A percentile compares a stretch with the other conserved stretches of the same genome.
These are phyloP conservation scores for Dreissena rostriformis DNA, from an alignment of 1,140 invertebrate genomes.

Conservation along the genomic window DNA sequence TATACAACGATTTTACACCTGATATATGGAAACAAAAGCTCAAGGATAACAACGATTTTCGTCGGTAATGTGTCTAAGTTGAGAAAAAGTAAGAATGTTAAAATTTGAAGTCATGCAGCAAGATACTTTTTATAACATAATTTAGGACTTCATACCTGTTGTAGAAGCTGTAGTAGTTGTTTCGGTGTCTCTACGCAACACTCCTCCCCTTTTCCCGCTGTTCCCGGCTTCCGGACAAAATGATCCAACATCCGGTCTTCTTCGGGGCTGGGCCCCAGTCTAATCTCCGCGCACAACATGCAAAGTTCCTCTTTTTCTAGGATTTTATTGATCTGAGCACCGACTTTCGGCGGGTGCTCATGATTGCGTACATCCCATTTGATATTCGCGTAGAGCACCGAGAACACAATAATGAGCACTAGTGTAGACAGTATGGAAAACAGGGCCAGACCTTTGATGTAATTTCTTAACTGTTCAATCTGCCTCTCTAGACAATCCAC, in stretches of 20 bases:
- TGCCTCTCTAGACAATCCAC: conserved; percentile 18
- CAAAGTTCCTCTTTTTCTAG: conserved; percentile 60
- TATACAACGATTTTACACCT: too few relatives aligned
- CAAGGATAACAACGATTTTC: too few relatives aligned
- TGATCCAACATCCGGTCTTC: conserved; percentile 57
- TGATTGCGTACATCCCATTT: conserved; percentile 54
- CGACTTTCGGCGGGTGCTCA: conserved; percentile 55
- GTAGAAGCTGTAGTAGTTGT: conserved; percentile 53
- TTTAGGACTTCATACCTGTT: conserved; percentile 39
- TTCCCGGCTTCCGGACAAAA: conserved; percentile 47
- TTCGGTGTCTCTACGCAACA: conserved; percentile 59
- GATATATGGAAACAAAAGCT: too few relatives aligned
- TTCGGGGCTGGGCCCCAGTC: conserved; percentile 57
- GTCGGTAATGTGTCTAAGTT: too few relatives aligned
- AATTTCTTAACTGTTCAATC: conserved; percentile 21
- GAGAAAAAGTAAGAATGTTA: too few relatives aligned
- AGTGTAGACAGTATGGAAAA: conserved; percentile 32
- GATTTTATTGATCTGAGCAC: conserved; percentile 57
- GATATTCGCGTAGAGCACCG: conserved; percentile 54
- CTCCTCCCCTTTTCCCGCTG: conserved; percentile 41
- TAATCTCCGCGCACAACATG: conserved; percentile 48
- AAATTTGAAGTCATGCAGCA: too few relatives aligned
- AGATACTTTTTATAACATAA: neutral
- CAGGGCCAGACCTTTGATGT: conserved; percentile 27
- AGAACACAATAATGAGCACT: conserved; percentile 50